These are phyloP conservation scores for Cossypha caffra DNA, from an alignment of 2,797 vertebrate genomes.

Conservation along the genomic window DNA sequence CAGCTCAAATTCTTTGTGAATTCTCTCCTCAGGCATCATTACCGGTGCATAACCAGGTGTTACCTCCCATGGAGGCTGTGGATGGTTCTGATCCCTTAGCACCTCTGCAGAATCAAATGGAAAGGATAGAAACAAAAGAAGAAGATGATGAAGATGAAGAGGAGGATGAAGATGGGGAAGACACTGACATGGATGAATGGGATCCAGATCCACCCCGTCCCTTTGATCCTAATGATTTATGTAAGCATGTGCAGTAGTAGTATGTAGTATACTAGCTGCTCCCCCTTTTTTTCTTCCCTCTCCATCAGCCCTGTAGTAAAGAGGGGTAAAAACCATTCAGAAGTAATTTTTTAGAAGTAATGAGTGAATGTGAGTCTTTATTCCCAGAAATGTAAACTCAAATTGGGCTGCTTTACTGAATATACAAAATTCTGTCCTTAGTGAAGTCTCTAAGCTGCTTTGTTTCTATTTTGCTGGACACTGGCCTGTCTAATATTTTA, in stretches of 20 bases:
- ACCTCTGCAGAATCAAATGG: slow-evolving; percentile 82
- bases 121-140: slow-evolving; percentile 85
- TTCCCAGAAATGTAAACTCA: neutral
- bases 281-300: neutral
- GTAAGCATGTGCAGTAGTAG: slow-evolving; percentile 77
- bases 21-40: slow-evolving; percentile 81
- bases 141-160: slow-evolving; percentile 91
- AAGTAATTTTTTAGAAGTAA: neutral
- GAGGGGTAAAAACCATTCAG: neutral
- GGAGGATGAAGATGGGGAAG: slow-evolving; percentile 86
- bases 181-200: slow-evolving; percentile 95
- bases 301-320: neutral
- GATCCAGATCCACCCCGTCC: slow-evolving; percentile 86
- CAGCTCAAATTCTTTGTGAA: neutral
- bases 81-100: slow-evolving; percentile 80
- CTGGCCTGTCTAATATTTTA: neutral
- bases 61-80: slow-evolving; percentile 85
- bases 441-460: neutral
- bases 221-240: slow-evolving; percentile 93
- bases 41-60: slow-evolving; percentile 82
- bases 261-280: neutral
- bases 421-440: neutral
- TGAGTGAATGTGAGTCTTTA: neutral
- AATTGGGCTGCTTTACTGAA: neutral
- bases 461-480: neutral